Evolutionary conservation across 2,888 invertebrate species (phyloP).

Genomic region (Aproaerema taeniolella): DNA sequence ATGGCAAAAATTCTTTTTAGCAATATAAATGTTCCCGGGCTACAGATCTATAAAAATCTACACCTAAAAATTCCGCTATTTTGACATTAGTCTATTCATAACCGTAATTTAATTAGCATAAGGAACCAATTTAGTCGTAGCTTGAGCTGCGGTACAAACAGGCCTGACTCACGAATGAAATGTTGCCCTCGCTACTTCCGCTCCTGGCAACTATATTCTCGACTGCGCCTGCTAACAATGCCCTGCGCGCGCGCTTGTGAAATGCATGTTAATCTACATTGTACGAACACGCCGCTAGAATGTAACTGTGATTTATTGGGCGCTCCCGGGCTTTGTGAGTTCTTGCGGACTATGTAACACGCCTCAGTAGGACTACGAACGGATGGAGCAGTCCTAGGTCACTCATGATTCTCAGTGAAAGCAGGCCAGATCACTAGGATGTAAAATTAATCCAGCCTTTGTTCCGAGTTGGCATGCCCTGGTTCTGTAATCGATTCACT

Average conservation of each 20-base stretch:
- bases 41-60: too few species aligned
- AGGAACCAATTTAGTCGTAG: background rate
- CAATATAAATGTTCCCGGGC: too few species aligned
- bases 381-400: too few species aligned
- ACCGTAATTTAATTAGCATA: conserved; percentile 8
- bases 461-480: conserved; percentile 16
- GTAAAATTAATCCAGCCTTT: too few species aligned
- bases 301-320: conserved; percentile 4
- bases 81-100: conserved; percentile 7
- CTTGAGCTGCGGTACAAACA: background rate
- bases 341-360: background rate
- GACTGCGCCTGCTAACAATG: conserved; percentile 7
- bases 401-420: too few species aligned
- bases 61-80: background rate
- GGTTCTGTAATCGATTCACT: conserved; percentile 18
- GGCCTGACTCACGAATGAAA: conserved; percentile 8
- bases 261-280: conserved; percentile 7
- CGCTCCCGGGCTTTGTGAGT: background rate
- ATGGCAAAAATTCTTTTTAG: too few species aligned
- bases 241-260: conserved; percentile 2
- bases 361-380: too few species aligned
- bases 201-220: background rate
- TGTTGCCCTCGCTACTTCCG: conserved; percentile 13
- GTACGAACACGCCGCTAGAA: background rate
- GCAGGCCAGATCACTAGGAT: too few species aligned